phyloP scores from a whole-genome alignment of 2,797 vertebrate species.

The Danio tinwini region DNA sequence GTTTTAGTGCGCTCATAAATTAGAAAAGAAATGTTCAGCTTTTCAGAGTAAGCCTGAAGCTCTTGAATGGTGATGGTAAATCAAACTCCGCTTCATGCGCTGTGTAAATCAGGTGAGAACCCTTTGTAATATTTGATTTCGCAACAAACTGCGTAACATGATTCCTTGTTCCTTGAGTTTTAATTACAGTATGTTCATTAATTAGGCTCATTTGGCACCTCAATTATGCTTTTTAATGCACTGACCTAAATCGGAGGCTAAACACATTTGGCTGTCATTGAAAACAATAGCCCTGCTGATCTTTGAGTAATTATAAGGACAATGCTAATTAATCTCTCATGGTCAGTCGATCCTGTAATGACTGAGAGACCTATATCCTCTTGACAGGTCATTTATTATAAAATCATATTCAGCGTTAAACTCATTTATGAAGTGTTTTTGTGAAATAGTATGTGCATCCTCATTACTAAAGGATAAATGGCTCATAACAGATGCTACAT shows the following conservation, averaged over 20 bases:
- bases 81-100: not conserved
- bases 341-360: conserved; percentile 63
- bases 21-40: not conserved
- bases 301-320: conserved; percentile 79
- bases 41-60: not conserved
- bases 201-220: conserved; percentile 76
- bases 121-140: conserved; percentile 27
- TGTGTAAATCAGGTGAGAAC: conserved; percentile 26
- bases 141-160: conserved; percentile 42
- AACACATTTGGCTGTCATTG: conserved; percentile 73
- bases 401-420: conserved; percentile 30
- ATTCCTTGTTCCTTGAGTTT: conserved; percentile 52
- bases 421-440: conserved; percentile 10
- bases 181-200: conserved; percentile 75
- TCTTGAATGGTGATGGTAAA: conserved; percentile 4
- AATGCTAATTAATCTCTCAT: conserved; percentile 75
- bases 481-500: not conserved
- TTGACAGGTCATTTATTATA: conserved; percentile 60
- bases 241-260: conserved; percentile 77
- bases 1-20: not conserved
- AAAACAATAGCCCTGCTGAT: conserved; percentile 75
- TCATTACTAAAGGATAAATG: conserved; percentile 17
- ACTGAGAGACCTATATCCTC: conserved; percentile 49
- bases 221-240: conserved; percentile 75
- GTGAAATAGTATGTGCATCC: conserved; percentile 10